phyloP scores from a whole-genome alignment of 2,888 invertebrate genomes.

The Matsumyia berberina region DNA sequence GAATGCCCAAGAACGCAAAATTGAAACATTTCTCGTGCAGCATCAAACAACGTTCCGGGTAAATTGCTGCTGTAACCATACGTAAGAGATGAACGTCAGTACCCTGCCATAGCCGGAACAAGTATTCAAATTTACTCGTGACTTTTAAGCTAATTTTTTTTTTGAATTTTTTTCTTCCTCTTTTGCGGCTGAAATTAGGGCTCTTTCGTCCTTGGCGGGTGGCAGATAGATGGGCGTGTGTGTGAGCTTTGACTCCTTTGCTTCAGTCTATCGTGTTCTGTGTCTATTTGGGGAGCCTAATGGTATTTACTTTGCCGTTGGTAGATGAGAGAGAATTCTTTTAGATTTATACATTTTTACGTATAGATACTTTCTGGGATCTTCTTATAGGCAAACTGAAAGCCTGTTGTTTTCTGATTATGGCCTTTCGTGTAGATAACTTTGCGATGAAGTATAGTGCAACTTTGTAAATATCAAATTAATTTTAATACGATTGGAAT shows the following conservation, averaged over 20 bases:
- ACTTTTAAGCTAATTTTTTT: slow-evolving; percentile 17
- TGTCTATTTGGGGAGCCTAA: slow-evolving; percentile 62
- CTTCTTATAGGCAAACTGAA: neutral
- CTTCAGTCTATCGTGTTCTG: slow-evolving; percentile 22
- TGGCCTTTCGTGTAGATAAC: slow-evolving; percentile 20
- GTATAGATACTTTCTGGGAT: neutral
- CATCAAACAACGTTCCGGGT: slow-evolving; percentile 36
- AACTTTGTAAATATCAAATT: slow-evolving; percentile 25
- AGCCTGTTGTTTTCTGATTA: slow-evolving; percentile 7
- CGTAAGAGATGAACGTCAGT: slow-evolving; percentile 32
- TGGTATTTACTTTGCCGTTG: slow-evolving; percentile 59
- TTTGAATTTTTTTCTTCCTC: neutral
- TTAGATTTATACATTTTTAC: slow-evolving; percentile 51
- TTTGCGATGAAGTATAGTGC: slow-evolving; percentile 20
- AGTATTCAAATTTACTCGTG: slow-evolving; percentile 35
- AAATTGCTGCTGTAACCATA: slow-evolving; percentile 18
- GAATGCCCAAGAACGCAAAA: slow-evolving; percentile 34
- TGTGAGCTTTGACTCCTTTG: slow-evolving; percentile 17
- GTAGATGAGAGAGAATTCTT: slow-evolving; percentile 41
- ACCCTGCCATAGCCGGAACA: slow-evolving; percentile 24
- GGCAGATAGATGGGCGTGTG: neutral
- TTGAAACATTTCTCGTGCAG: slow-evolving; percentile 53
- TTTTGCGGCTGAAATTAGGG: neutral
- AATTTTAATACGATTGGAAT: slow-evolving; percentile 21
- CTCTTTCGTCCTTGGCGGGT: neutral